Evolutionary conservation across 2,113 vertebrate genomes (phyloP), one percentile per base, ranked within the genome.

Genomic region (Choloepus hoffmanni): DNA sequence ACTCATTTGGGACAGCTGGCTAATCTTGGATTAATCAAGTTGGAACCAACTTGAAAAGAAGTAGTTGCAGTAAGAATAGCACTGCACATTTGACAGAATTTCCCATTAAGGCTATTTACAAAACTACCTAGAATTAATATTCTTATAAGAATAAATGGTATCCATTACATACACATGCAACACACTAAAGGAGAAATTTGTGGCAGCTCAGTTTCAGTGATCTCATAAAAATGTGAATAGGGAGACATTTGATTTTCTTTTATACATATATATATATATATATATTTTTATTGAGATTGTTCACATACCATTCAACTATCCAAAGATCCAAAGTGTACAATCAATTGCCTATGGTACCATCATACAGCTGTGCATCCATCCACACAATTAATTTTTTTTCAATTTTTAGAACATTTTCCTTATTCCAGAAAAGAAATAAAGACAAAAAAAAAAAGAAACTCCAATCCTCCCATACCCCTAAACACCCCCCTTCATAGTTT

Each of bases 81-180:
- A 89, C 30, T 5, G 12, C 40, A 78, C 72, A 72, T 68, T 93
- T 94, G 62, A 95, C 50, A 92, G 95, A 97, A 95, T 94, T 92
- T 33, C 63, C 33, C 4, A 21, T 87, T 97, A 91, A 85, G 92
- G 76, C 85, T 63, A 79, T 92, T 96, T 95, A 96, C 92, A 95
- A 95, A 98, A 98, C 98, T 96, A 97, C 87, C 95, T 90, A 93
- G 73, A 97, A 96, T 98, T 81, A 85, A 8, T 83, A 94, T 89
- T 97, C 97, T 81, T 92, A 73, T 87, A 96, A 98, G 97, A 96
- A 97, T 98, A 98, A 97, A 83, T 88, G 60, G 72, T 19, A 1
- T 78, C 95, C 89, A 84, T 90, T 67, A 60, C 62, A 88, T 30
- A 45, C 93, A 95, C 96, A 93, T 94, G 85, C 94, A 95, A 96